These are phyloP conservation scores for Germaria angustata DNA, from an alignment of 2,888 invertebrate genomes.

Conservation along the genomic window DNA sequence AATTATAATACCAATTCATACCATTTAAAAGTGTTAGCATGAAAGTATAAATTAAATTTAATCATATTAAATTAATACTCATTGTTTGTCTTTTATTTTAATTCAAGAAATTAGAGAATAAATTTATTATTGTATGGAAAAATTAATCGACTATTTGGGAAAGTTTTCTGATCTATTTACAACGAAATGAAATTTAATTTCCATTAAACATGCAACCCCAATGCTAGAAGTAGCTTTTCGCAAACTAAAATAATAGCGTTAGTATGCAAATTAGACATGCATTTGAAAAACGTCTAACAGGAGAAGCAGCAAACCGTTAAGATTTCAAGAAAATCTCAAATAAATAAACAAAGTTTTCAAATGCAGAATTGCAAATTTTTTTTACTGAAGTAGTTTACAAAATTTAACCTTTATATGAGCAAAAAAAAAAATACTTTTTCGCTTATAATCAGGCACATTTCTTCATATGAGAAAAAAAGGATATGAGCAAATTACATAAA, in stretches of 20 bases:
- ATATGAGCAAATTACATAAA: too few relatives aligned
- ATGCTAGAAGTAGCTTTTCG: not conserved
- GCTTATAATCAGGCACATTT: too few relatives aligned
- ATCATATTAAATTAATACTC: constrained; percentile 13
- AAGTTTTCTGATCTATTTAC: constrained; percentile 4
- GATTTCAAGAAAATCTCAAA: constrained; percentile 31
- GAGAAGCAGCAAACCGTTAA: constrained; percentile 55
- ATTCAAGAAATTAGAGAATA: too few relatives aligned
- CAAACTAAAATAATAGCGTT: not conserved
- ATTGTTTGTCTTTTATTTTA: too few relatives aligned
- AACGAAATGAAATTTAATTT: constrained; percentile 26
- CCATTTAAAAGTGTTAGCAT: constrained; percentile 58
- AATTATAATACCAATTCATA: constrained; percentile 28
- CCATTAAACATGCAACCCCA: constrained; percentile 43
- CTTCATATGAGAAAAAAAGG: too few relatives aligned
- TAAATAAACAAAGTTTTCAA: constrained; percentile 10
- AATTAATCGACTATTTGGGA: not conserved
- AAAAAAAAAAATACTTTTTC: too few relatives aligned
- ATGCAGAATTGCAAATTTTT: not conserved
- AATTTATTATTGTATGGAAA: constrained; percentile 8
- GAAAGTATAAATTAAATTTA: constrained; percentile 53
- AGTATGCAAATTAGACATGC: constrained; percentile 27
- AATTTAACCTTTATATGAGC: not conserved
- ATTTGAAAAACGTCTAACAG: not conserved
- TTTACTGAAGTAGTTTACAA: not conserved